Percentiles rank a stretch among this genome's conserved stretches.
phyloP scores from a whole-genome alignment of 2,888 invertebrate genomes.

The Cheilosia variabilis region DNA sequence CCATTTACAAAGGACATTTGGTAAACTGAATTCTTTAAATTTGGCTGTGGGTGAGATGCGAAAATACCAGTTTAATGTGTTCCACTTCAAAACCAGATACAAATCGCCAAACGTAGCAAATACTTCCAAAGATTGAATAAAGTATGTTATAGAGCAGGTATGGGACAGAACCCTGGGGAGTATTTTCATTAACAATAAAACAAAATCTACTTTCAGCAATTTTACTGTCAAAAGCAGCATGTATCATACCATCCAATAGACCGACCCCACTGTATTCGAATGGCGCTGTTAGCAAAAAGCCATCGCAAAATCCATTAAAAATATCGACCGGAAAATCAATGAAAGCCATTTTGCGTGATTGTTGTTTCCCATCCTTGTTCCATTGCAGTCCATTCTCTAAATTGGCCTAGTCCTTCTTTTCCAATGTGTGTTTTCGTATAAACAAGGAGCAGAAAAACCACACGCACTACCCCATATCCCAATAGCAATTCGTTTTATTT shows the following conservation, averaged over 20 bases:
- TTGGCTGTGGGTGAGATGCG: no score
- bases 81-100: no score
- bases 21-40: no score
- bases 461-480: neutral
- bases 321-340: conserved; percentile 64
- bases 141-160: no score
- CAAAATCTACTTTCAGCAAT: no score
- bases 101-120: no score
- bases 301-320: conserved; percentile 3
- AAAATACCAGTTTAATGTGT: no score
- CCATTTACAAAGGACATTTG: no score
- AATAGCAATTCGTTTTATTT: conserved; percentile 2
- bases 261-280: neutral
- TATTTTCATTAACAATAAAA: no score
- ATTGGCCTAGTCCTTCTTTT: conserved; percentile 8
- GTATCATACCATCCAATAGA: neutral
- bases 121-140: no score
- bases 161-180: no score
- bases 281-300: conserved; percentile 7
- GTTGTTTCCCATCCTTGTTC: conserved; percentile 5
- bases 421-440: neutral
- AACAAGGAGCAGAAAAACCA: neutral
- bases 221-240: neutral
- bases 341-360: conserved; percentile 14
- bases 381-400: neutral